Evolutionary conservation across 2,113 vertebrate species (phyloP).

Genomic region (Dermatemys mawii): DNA sequence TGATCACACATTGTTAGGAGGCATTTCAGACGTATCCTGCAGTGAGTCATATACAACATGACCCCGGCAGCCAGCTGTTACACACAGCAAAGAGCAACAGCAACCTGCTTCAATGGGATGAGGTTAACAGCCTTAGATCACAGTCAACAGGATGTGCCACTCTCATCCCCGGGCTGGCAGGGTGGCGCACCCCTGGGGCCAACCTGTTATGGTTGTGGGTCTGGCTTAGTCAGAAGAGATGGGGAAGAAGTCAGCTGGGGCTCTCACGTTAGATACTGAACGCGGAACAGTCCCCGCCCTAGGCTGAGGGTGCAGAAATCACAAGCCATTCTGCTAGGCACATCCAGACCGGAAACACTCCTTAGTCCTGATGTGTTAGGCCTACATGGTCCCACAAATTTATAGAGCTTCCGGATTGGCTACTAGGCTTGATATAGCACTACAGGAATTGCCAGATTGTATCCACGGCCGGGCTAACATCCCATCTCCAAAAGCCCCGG

Average conservation of each 20-base stretch:
- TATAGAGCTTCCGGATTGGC: background rate
- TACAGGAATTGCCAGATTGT: background rate
- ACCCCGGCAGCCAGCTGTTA: background rate
- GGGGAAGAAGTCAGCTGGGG: background rate
- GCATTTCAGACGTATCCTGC: slow-evolving; percentile 20
- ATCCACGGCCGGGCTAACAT: background rate
- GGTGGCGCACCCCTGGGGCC: background rate
- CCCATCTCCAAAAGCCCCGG: background rate
- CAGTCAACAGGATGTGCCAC: background rate
- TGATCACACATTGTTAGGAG: background rate
- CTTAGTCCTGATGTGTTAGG: fast-evolving
- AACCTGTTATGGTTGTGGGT: background rate
- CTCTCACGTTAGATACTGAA: background rate
- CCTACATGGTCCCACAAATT: fast-evolving
- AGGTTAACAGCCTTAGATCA: background rate
- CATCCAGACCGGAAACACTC: background rate
- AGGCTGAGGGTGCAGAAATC: background rate
- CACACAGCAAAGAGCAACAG: slow-evolving; percentile 5
- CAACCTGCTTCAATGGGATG: background rate
- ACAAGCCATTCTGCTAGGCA: background rate
- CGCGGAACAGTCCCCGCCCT: background rate
- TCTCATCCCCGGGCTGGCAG: background rate
- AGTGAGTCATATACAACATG: fast-evolving
- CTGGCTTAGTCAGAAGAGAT: background rate
- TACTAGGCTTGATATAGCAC: background rate